Evolutionary conservation across 2,797 vertebrate species (phyloP).

Genomic region (Sylvia borin): DNA sequence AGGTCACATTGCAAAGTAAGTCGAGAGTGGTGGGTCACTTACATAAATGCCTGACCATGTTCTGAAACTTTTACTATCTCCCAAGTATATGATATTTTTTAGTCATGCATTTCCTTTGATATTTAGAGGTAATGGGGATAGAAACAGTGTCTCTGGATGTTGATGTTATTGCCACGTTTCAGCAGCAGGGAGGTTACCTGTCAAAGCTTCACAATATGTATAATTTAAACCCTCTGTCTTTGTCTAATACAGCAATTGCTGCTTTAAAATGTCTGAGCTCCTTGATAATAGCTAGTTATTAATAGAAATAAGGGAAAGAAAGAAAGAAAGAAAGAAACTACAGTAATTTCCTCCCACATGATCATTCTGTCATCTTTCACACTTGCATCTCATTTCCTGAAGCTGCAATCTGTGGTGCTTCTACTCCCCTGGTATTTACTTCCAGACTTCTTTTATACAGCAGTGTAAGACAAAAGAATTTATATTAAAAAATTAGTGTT

Average conservation of each 20-base stretch:
- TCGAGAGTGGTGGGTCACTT: not conserved
- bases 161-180: not conserved
- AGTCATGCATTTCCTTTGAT: not conserved
- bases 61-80: not conserved
- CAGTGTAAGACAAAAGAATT: slow-evolving; percentile 42
- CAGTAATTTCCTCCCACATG: slow-evolving; percentile 34
- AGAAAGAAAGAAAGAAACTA: not conserved
- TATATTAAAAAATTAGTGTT: slow-evolving; percentile 59
- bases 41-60: not conserved
- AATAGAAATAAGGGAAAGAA: slow-evolving; percentile 51
- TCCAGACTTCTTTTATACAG: slow-evolving; percentile 14
- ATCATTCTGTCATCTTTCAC: slow-evolving; percentile 57
- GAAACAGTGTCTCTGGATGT: not conserved
- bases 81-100: not conserved
- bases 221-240: slow-evolving; percentile 24
- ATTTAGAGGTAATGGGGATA: not conserved
- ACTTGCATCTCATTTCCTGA: slow-evolving; percentile 55
- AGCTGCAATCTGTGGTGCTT: slow-evolving; percentile 39
- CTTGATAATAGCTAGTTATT: slow-evolving; percentile 25
- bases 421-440: slow-evolving; percentile 29
- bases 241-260: not conserved
- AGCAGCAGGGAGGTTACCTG: not conserved
- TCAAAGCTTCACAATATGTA: not conserved
- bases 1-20: not conserved
- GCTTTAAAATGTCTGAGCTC: slow-evolving; percentile 42